Evolutionary conservation across 2,797 vertebrate genomes (phyloP).

Genomic region (Heterohyrax brucei): DNA sequence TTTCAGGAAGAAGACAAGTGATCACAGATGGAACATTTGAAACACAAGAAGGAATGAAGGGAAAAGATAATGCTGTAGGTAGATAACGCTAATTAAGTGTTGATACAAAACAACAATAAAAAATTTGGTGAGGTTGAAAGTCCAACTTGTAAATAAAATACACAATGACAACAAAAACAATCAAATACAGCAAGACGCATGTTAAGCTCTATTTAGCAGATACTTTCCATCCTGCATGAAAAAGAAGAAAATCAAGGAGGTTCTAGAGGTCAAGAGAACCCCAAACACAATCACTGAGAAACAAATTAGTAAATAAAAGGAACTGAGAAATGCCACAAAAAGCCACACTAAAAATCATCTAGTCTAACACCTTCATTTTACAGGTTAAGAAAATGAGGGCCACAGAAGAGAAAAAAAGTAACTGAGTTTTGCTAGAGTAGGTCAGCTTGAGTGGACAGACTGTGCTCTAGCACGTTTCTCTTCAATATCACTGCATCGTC

Average conservation of each 20-base stretch:
- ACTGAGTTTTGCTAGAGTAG: not conserved
- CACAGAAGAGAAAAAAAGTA: not conserved
- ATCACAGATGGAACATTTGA: slow-evolving; percentile 14
- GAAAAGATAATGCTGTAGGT: not conserved
- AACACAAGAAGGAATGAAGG: slow-evolving; percentile 16
- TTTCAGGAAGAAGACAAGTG: not conserved
- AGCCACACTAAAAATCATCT: not conserved
- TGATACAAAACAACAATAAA: slow-evolving; percentile 56
- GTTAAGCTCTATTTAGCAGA: not conserved
- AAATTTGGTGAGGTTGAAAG: not conserved
- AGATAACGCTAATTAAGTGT: slow-evolving; percentile 19
- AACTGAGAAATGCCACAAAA: not conserved
- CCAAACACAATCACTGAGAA: not conserved
- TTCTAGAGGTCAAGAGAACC: not conserved
- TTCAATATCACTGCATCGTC: not conserved
- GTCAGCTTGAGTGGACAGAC: too few relatives aligned
- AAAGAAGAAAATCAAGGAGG: not conserved
- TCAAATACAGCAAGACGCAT: not conserved
- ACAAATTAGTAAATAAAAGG: not conserved
- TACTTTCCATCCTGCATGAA: not conserved
- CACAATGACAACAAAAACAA: not conserved
- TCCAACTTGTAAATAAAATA: slow-evolving; percentile 36
- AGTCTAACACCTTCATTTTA: not conserved
- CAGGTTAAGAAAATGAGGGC: not conserved
- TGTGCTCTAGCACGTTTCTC: not conserved